Percentiles rank a stretch among this genome's conserved stretches.
Conservation (phyloP, 1,140 invertebrate species). For the Conus betulinus region DNA sequence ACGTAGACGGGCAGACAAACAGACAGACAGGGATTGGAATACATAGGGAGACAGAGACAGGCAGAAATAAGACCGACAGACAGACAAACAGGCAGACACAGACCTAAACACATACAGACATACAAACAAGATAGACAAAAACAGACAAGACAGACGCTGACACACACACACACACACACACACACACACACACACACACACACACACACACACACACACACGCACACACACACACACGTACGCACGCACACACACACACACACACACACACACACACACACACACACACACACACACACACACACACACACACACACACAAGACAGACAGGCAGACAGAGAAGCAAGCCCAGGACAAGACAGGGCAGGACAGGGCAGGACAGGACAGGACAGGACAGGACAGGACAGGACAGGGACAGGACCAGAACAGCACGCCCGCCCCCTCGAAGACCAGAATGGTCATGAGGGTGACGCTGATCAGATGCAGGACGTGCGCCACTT, state of each 20-base stretch:
- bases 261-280: no score
- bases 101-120: neutral
- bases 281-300: no score
- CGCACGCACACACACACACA: no score
- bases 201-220: no score
- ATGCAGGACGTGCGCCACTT: conserved; percentile 59
- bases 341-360: neutral
- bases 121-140: no score
- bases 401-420: no score
- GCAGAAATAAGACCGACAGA: neutral
- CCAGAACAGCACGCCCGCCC: conserved; percentile 35
- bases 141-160: no score
- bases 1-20: neutral
- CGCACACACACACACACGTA: no score
- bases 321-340: neutral
- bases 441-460: conserved; percentile 57
- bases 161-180: no score
- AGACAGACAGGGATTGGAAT: neutral
- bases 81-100: neutral
- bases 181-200: no score
- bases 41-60: no score
- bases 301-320: no score
- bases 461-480: conserved; percentile 62
- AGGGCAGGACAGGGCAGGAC: neutral
- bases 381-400: neutral